phyloP scores from a whole-genome alignment of 2,888 invertebrate species.

The Drosophila antonietae region DNA sequence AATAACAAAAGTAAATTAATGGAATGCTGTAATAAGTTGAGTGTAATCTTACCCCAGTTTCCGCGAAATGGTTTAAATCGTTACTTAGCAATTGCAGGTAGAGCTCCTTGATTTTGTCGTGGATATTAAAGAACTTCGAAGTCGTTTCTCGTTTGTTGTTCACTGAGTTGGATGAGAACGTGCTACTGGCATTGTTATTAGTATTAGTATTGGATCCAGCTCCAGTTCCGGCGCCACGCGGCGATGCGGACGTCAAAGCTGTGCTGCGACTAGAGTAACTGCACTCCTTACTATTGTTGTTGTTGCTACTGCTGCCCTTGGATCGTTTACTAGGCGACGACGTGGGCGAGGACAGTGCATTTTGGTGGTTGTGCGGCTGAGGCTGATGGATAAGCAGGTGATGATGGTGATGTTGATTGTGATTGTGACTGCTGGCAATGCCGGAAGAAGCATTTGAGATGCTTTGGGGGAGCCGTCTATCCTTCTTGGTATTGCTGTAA shows the following conservation, averaged over 20 bases:
- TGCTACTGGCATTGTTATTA: slow-evolving; percentile 53
- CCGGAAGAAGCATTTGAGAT: slow-evolving; percentile 45
- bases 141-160: slow-evolving; percentile 50
- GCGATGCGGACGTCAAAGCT: slow-evolving; percentile 63
- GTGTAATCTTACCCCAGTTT: slow-evolving; percentile 81
- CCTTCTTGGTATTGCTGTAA: slow-evolving; percentile 56
- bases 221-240: slow-evolving; percentile 47
- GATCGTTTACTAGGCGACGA: slow-evolving; percentile 83
- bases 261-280: slow-evolving; percentile 73
- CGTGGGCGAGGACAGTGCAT: slow-evolving; percentile 73
- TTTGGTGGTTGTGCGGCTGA: slow-evolving; percentile 66
- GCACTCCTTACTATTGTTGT: slow-evolving; percentile 49
- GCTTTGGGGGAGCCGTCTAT: slow-evolving; percentile 57
- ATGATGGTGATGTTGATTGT: slow-evolving; percentile 57
- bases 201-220: slow-evolving; percentile 36
- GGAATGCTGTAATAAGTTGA: background rate
- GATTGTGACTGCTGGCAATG: slow-evolving; percentile 39
- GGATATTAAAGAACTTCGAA: slow-evolving; percentile 82
- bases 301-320: slow-evolving; percentile 60
- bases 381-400: slow-evolving; percentile 57
- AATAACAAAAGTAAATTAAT: background rate
- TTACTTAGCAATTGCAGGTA: slow-evolving; percentile 83
- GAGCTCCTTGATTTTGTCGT: slow-evolving; percentile 84
- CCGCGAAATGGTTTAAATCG: slow-evolving; percentile 83
- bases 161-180: slow-evolving; percentile 40